Percentiles rank a stretch among this genome's conserved stretches.
Conservation (phyloP, 2,797 vertebrate species). For the Myotis vivesi region DNA sequence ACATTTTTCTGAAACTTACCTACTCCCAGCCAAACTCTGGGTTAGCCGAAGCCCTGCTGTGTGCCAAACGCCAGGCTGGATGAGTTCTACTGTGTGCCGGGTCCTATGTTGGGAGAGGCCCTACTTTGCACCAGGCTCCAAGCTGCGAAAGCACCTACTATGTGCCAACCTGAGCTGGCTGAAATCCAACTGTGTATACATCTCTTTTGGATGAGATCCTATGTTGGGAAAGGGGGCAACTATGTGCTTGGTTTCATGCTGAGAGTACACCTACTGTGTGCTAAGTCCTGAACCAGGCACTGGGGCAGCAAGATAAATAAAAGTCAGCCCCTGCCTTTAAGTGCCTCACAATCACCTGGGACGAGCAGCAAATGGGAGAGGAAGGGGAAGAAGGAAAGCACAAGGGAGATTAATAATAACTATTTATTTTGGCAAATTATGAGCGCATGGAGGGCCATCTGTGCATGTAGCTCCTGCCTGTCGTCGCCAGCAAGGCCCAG, state of each 20-base stretch:
- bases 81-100: not conserved
- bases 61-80: not conserved
- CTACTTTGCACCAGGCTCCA: not conserved
- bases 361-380: not conserved
- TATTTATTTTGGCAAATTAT: slow-evolving; percentile 73
- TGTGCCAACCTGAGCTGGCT: not conserved
- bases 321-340: not conserved
- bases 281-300: not conserved
- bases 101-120: not conserved
- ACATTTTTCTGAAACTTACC: not conserved
- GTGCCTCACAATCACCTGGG: not conserved
- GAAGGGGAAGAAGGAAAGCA: slow-evolving; percentile 31
- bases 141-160: not conserved
- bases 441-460: slow-evolving; percentile 62
- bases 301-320: not conserved
- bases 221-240: not conserved
- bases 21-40: not conserved
- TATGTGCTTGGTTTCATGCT: not conserved
- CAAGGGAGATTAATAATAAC: slow-evolving; percentile 69
- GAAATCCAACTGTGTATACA: not conserved
- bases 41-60: not conserved
- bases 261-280: not conserved
- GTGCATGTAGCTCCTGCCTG: slow-evolving; percentile 17
- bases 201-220: not conserved
- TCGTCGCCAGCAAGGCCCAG: slow-evolving; percentile 19